Evolutionary conservation across 2,113 vertebrate genomes (phyloP).

Genomic region (Calypte anna): DNA sequence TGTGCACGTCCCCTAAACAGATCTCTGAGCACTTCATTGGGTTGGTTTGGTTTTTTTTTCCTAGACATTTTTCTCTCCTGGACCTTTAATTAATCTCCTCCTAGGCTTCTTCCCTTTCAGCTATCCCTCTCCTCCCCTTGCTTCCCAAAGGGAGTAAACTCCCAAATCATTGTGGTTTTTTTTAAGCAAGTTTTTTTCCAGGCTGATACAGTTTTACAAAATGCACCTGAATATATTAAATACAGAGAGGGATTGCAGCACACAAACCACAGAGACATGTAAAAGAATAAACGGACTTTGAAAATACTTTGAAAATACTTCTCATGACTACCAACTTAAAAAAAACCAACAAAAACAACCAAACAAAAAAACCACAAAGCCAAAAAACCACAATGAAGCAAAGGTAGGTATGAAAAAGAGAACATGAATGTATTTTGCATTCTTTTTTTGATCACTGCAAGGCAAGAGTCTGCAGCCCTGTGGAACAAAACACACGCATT

Average conservation of each 20-base stretch:
- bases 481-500: conserved; percentile 37
- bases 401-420: conserved; percentile 45
- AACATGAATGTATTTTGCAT: neutral
- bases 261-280: neutral
- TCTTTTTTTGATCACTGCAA: conserved; percentile 19
- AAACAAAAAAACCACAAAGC: too few species aligned
- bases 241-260: conserved; percentile 15
- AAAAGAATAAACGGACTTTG: neutral
- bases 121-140: neutral
- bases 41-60: neutral
- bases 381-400: neutral
- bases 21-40: conserved; percentile 54
- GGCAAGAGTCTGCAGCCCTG: conserved; percentile 35
- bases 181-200: conserved; percentile 47
- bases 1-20: conserved; percentile 42
- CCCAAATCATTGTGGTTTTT: conserved; percentile 47
- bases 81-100: conserved; percentile 78
- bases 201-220: conserved; percentile 45
- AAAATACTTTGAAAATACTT: conserved; percentile 10
- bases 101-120: conserved; percentile 54
- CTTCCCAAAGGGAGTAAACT: conserved; percentile 2
- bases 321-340: neutral
- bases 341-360: neutral
- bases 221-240: conserved; percentile 47
- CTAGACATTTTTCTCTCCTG: conserved; percentile 69